These are phyloP conservation scores for Pogonus chalceus DNA, from an alignment of 1,140 invertebrate genomes.

Conservation along the genomic window DNA sequence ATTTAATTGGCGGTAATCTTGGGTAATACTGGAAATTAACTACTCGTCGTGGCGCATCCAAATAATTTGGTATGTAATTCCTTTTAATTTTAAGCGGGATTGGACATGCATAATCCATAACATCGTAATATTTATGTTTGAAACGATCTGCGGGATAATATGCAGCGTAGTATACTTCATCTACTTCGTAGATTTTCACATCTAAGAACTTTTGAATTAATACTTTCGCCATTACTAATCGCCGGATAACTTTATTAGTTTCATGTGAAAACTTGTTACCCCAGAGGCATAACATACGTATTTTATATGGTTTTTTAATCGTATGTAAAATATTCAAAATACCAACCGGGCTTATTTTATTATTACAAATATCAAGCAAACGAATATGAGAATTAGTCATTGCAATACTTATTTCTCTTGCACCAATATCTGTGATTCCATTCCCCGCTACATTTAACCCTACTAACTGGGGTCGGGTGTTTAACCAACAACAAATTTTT, in stretches of 20 bases:
- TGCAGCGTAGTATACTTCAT: conserved; percentile 38
- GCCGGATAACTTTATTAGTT: conserved; percentile 33
- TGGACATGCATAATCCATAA: conserved; percentile 23
- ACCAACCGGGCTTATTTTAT: conserved; percentile 40
- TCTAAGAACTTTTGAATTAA: conserved; percentile 44
- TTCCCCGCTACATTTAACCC: conserved; percentile 44
- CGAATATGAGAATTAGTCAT: conserved; percentile 43
- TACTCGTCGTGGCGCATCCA: conserved; percentile 17
- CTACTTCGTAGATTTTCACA: conserved; percentile 41
- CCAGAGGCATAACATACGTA: conserved; percentile 43
- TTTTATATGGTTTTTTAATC: conserved; percentile 40
- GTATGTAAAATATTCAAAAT: conserved; percentile 40
- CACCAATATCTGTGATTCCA: conserved; percentile 41
- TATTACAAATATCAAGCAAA: conserved; percentile 42
- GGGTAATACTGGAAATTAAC: conserved; percentile 21
- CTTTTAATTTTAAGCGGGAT: conserved; percentile 24
- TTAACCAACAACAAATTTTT: conserved; percentile 41
- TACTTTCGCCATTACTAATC: conserved; percentile 39
- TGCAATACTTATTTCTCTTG: conserved; percentile 38
- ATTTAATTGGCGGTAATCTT: conserved; percentile 19
- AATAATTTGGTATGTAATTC: conserved; percentile 19
- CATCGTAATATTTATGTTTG: conserved; percentile 25
- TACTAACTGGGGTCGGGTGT: conserved; percentile 34
- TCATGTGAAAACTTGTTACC: conserved; percentile 39
- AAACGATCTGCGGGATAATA: conserved; percentile 35